Evolutionary conservation across 2,797 vertebrate species (phyloP).

Genomic region (Pelodytes ibericus): DNA sequence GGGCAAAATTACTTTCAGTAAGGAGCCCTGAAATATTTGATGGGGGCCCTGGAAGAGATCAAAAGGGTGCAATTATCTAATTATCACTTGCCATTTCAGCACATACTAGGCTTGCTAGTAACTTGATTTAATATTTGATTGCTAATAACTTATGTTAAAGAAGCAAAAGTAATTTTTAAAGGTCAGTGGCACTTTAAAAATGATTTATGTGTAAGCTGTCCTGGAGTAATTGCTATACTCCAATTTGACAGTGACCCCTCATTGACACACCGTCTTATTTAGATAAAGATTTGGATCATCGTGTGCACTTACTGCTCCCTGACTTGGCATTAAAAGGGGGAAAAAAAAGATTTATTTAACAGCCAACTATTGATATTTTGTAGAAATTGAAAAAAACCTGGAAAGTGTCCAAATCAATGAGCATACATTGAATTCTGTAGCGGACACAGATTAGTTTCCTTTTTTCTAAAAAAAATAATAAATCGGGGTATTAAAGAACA

Average conservation of each 20-base stretch:
- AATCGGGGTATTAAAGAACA: conserved; percentile 16
- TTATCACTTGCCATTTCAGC: too few species aligned
- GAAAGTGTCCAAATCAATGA: conserved; percentile 33
- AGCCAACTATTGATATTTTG: neutral
- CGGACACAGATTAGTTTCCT: conserved; percentile 10
- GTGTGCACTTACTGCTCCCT: neutral
- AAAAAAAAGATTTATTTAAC: neutral
- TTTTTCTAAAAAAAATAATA: conserved; percentile 11
- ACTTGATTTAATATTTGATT: too few species aligned
- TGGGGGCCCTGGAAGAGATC: too few species aligned
- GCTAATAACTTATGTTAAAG: too few species aligned
- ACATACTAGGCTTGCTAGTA: too few species aligned
- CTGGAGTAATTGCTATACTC: neutral
- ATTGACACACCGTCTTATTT: conserved; percentile 1
- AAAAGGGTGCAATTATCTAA: too few species aligned
- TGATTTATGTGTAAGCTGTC: neutral
- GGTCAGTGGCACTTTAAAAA: too few species aligned
- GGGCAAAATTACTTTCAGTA: too few species aligned
- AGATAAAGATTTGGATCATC: neutral
- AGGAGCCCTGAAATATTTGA: too few species aligned
- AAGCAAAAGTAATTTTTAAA: too few species aligned
- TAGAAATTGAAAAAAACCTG: neutral
- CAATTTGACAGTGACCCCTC: neutral
- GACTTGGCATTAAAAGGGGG: neutral
- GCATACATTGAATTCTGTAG: neutral